phyloP scores from a whole-genome alignment of 2,888 invertebrate genomes.

The Hyles lineata region DNA sequence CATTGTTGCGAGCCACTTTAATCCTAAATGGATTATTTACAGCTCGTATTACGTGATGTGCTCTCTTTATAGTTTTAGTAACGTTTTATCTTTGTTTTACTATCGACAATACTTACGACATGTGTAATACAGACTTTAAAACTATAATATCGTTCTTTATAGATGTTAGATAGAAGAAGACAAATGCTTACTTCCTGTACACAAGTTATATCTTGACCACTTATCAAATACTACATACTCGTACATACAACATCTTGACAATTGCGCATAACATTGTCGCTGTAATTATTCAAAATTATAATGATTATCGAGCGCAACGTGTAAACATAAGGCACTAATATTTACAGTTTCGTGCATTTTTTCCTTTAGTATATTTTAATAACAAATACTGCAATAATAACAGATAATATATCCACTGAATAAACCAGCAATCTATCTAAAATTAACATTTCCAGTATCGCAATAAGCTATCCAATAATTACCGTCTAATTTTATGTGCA shows the following conservation, averaged over 20 bases:
- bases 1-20: slow-evolving; percentile 20
- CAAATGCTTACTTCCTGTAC: neutral
- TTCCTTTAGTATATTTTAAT: too few relatives aligned
- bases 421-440: neutral
- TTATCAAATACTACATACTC: neutral
- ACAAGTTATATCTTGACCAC: neutral
- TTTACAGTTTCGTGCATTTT: too few relatives aligned
- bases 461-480: neutral
- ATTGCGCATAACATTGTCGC: too few relatives aligned
- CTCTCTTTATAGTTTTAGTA: slow-evolving; percentile 8
- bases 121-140: neutral
- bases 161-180: neutral
- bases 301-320: too few relatives aligned
- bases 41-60: slow-evolving; percentile 17
- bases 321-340: too few relatives aligned
- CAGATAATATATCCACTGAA: too few relatives aligned
- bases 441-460: neutral
- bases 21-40: slow-evolving; percentile 25
- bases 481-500: neutral
- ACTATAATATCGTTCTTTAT: neutral
- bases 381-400: too few relatives aligned
- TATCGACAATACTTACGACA: neutral
- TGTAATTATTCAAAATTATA: too few relatives aligned
- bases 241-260: too few relatives aligned
- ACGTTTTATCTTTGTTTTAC: slow-evolving; percentile 5